These are phyloP conservation scores for Caenorhabditis macrosperma DNA, from an alignment of 2,888 invertebrate species.

Conservation along the genomic window DNA sequence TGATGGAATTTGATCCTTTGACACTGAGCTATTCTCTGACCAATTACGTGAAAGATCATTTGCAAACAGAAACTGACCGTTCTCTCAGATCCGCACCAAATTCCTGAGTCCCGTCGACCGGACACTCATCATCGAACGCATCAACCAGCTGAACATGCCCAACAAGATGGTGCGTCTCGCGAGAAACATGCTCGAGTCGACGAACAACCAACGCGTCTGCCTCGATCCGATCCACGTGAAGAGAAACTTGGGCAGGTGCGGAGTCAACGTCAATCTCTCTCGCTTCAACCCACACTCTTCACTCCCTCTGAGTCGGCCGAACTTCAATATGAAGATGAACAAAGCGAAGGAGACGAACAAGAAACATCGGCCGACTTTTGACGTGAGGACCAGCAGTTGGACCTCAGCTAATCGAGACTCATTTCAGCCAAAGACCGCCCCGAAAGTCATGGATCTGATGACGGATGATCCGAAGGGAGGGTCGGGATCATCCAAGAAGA, in stretches of 20 bases:
- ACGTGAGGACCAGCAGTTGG: constrained; percentile 21
- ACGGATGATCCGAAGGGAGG: constrained; percentile 24
- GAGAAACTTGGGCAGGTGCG: constrained; percentile 41
- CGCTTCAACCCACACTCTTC: constrained; percentile 53
- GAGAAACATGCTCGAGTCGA: constrained; percentile 47
- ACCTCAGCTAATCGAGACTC: neutral
- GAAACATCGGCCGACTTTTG: constrained; percentile 37
- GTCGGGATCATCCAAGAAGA: neutral
- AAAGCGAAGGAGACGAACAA: constrained; percentile 24
- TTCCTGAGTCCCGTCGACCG: constrained; percentile 55
- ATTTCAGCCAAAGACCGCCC: constrained; percentile 42
- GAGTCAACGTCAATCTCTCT: constrained; percentile 12
- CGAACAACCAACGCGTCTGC: constrained; percentile 45
- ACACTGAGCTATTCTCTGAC: neutral
- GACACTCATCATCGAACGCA: constrained; percentile 58
- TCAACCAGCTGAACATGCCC: constrained; percentile 50
- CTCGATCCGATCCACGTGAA: constrained; percentile 38
- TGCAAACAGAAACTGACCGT: neutral
- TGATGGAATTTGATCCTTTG: neutral
- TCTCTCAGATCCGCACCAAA: constrained; percentile 45
- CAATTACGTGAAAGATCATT: neutral
- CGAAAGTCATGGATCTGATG: constrained; percentile 53
- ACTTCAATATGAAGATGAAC: constrained; percentile 50
- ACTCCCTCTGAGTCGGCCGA: constrained; percentile 50
- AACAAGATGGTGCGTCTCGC: constrained; percentile 45